These are phyloP conservation scores for Eupithecia dodoneata DNA, from an alignment of 2,888 invertebrate genomes.

Conservation along the genomic window DNA sequence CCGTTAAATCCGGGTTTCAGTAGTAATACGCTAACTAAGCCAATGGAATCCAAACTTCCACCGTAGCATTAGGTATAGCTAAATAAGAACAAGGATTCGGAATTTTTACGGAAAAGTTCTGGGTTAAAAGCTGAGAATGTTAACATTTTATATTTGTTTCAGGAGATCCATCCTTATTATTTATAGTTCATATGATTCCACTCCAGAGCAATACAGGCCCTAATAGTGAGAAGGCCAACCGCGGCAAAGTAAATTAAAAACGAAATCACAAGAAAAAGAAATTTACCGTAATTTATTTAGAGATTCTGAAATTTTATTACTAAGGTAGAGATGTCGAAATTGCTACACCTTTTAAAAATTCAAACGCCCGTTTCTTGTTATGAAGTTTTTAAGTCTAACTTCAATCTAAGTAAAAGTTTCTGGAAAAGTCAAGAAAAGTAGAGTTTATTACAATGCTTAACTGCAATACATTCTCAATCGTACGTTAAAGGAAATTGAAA, in stretches of 20 bases:
- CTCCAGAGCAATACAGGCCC: not conserved
- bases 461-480: not conserved
- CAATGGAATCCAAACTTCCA: constrained; percentile 4
- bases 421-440: not conserved
- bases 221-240: not conserved
- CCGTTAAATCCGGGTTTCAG: not conserved
- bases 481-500: not conserved
- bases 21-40: constrained; percentile 3
- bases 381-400: not conserved
- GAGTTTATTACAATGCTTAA: not conserved
- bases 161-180: not conserved
- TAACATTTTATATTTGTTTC: not conserved
- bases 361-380: not conserved
- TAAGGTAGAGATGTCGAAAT: not conserved
- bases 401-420: constrained; percentile 11
- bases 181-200: not conserved
- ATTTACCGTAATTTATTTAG: not conserved
- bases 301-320: not conserved
- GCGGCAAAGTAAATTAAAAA: not conserved
- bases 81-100: not conserved
- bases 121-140: not conserved
- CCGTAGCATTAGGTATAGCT: not conserved
- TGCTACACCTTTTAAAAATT: not conserved
- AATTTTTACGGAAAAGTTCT: not conserved
- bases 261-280: not conserved